Evolutionary conservation across 2,113 vertebrate genomes (phyloP), one percentile per base, ranked within the genome.

Genomic region (Puffinus mauretanicus): DNA sequence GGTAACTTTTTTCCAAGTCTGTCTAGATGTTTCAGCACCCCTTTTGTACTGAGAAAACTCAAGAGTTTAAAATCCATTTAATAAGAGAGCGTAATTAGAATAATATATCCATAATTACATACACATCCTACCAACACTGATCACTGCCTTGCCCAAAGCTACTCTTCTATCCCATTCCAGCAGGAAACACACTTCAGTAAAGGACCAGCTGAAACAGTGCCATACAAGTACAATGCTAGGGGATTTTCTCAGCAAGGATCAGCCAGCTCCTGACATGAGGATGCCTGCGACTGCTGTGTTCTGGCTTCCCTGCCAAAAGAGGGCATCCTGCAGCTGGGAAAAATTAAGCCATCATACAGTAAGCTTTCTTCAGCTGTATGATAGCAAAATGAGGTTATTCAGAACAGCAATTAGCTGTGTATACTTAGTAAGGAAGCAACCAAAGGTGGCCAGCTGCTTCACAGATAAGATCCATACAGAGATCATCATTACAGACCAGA

Each of bases 381-480:
- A 86, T 34, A 27, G 32, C 55, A 96, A 94, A 94, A 73, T 2
- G 19, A 96, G 91, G 86, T 88, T 93, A 93, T 70, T 97, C 92
- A 82, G 88, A 93, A 93, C 46, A 75, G 98, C 97, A 96, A 97
- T 97, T 83, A 97, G 96, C 94, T 96, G 66, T 49, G 90, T 61
- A 17, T 38, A 93, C 90, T 86, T 92, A 67, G 89, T 60, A 34
- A 94, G 86, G 73, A 94, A 77, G 88, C 93, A 88, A 88, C 94
- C 93, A 96, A 94, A 95, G 92, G 93, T 94, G 83, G 71, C 97
- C 97, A 97, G 95, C 97, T 97, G 96, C 88, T 96, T 87, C 97
- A 78, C 92, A 38, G 82, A 92, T 91, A 96, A 95, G 87, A 95
- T 97, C 84, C 93, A 75, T 67, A 86, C 73, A 34, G 89, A 95